Base-by-base conservation (phyloP, 64 coral and sea anemone genomes). In the Stichodactyla mertensii region DNA sequence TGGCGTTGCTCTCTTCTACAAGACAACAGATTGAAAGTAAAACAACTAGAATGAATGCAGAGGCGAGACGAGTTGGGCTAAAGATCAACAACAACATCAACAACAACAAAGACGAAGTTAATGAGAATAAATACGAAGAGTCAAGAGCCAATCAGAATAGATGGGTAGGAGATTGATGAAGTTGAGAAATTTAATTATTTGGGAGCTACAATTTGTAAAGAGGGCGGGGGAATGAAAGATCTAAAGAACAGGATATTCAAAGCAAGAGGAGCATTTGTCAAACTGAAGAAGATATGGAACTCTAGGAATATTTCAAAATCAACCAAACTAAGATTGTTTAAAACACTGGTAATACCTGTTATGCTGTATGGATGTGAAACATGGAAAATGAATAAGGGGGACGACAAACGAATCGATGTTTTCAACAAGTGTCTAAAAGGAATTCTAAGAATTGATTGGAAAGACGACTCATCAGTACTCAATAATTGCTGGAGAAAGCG, bases 31-130 rank as follows among this genome's bases (percentile, higher is more conserved):
- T 90, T 77, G 67, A 90, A 52, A 53, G 77, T 61, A 90, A 90
- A 77, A 90, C 82, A 20, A 85, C 83, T 52, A 90, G 53, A 53
- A 28, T 83, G 61, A 36, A 79, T 54, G 57, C 61, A 27, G 89
- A 84, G 52, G 82, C 89, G n/a, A 61, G 28, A 86, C 23, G 66
- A 58, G 52, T 90, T 18, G 83, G 83, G 52, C 83, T 86, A 8
- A 90, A 57, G 78, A 64, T 79, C 27, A 90, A 90, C 54, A 45
- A n/a, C n/a, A n/a, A n/a, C n/a, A n/a, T n/a, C n/a, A n/a, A n/a
- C n/a, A n/a, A n/a, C n/a, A 53, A 20, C 54, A 28, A 90, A 90
- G 84, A 87, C 60, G 83, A 91, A 85, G 27, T 57, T 54, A 55
- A 86, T 86, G 22, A 79, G 55, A 57, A 86, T 91, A 4, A 86